These are phyloP conservation scores for Drosophila sucinea DNA, from an alignment of 1,140 invertebrate species.

Conservation along the genomic window DNA sequence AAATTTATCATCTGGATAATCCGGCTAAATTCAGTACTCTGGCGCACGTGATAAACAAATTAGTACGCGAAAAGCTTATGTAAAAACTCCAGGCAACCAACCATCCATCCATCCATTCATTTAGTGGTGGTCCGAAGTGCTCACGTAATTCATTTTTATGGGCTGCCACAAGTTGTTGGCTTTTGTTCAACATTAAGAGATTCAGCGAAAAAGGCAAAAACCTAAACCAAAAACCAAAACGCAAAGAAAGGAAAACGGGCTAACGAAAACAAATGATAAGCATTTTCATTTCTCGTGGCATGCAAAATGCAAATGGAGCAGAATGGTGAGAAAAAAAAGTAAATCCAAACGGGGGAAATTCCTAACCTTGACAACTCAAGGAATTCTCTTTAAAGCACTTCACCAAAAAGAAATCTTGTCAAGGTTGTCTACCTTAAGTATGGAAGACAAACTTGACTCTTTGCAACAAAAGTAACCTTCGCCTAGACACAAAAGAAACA, in stretches of 20 bases:
- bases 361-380: conserved; percentile 22
- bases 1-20: conserved; percentile 9
- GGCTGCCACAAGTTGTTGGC: conserved; percentile 68
- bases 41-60: conserved; percentile 8
- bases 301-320: conserved; percentile 49
- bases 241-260: conserved; percentile 12
- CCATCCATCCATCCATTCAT: conserved; percentile 6
- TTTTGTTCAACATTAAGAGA: conserved; percentile 43
- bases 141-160: conserved; percentile 77
- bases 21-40: background rate
- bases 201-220: conserved; percentile 17
- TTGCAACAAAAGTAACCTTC: conserved; percentile 38
- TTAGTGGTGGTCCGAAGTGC: conserved; percentile 25
- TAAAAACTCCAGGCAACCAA: background rate
- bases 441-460: background rate
- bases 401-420: conserved; percentile 36
- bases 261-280: conserved; percentile 78
- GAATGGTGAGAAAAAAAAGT: background rate
- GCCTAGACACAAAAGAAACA: conserved; percentile 33
- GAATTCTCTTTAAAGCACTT: conserved; percentile 17
- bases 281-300: conserved; percentile 56
- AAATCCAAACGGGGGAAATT: conserved; percentile 3
- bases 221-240: background rate
- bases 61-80: conserved; percentile 12
- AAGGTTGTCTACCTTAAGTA: conserved; percentile 50